A percentile compares a stretch with the other conserved stretches of the same genome.
These are phyloP conservation scores for Ericerus pela DNA, from an alignment of 1,140 invertebrate genomes.

Conservation along the genomic window DNA sequence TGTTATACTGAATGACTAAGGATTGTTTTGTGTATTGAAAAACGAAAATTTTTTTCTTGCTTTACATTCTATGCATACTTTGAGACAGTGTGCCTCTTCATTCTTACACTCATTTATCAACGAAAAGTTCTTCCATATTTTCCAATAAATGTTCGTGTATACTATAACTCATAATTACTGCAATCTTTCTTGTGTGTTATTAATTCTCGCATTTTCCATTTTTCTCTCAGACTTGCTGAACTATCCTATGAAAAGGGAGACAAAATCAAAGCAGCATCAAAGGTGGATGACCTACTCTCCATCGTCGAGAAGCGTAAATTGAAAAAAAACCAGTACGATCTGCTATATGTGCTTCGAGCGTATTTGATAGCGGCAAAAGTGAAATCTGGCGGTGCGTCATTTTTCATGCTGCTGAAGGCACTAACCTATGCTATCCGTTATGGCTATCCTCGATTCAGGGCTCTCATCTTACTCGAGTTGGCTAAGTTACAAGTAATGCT, in stretches of 20 bases:
- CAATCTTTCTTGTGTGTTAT: too few species aligned
- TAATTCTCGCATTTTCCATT: background rate
- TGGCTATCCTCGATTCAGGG: background rate
- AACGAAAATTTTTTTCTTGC: too few species aligned
- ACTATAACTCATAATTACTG: too few species aligned
- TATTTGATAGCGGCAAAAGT: background rate
- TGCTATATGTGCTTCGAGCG: background rate
- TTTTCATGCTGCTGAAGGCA: background rate
- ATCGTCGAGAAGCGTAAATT: background rate
- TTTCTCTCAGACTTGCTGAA: background rate
- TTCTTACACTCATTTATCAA: too few species aligned
- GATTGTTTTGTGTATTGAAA: too few species aligned
- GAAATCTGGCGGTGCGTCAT: background rate
- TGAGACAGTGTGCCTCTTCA: too few species aligned
- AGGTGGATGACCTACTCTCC: background rate
- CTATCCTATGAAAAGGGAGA: slow-evolving; percentile 1
- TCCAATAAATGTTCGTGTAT: too few species aligned
- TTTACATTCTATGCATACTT: too few species aligned
- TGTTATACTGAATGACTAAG: too few species aligned
- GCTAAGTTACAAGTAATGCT: background rate
- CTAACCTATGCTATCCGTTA: slow-evolving; percentile 2
- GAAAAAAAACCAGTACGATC: background rate
- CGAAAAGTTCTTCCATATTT: too few species aligned
- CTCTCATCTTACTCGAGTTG: background rate
- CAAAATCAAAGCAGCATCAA: background rate